Base-by-base conservation (phyloP, 2,797 vertebrate species). In the Diplodus puntazzo region DNA sequence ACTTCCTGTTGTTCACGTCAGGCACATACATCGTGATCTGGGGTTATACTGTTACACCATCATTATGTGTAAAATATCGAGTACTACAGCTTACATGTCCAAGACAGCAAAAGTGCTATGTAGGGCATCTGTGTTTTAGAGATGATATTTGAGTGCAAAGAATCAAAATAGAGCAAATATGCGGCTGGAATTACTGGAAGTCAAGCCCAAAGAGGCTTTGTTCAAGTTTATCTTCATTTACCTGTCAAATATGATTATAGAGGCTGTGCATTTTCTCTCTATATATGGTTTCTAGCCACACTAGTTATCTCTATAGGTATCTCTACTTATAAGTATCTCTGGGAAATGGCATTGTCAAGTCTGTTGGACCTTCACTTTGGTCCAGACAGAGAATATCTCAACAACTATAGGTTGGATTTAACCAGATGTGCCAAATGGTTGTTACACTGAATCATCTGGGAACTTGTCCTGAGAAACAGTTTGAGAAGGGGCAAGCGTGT, bases 1-100 rank as follows among this genome's bases (percentile, higher is more conserved):
- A 60, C 86, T 87, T 89, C 87, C 89, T 88, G 86, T 87, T 88
- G 85, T 89, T 91, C 13, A 73, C 75, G 57, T 61, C 59, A 55
- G 67, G 62, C 73, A 64, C 67, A 74, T 48, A 75, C 75, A 83
- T 80, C 55, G 45, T 58, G 68, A 86, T 82, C 62, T 70, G 20
- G 65, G 70, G 83, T 83, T 84, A 80, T 48, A 83, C 20, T 52
- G 61, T 79, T 79, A 25, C 45, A 67, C 69, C 59, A 14, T 72
- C 64, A 63, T 75, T 66, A 75, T 23, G 21, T 65, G 62, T 71
- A 63, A 79, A 86, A 87, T 77, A 83, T 74, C 58, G 64, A 74
- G 73, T 20, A 54, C 20, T 61, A 49, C 50, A 20, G 8, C 21
- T 83, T 60, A 75, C 63, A 81, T 46, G 39, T 64, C 30, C 54